Evolutionary conservation across 1,140 invertebrate genomes (phyloP).

Genomic region (Vanessa atalanta): DNA sequence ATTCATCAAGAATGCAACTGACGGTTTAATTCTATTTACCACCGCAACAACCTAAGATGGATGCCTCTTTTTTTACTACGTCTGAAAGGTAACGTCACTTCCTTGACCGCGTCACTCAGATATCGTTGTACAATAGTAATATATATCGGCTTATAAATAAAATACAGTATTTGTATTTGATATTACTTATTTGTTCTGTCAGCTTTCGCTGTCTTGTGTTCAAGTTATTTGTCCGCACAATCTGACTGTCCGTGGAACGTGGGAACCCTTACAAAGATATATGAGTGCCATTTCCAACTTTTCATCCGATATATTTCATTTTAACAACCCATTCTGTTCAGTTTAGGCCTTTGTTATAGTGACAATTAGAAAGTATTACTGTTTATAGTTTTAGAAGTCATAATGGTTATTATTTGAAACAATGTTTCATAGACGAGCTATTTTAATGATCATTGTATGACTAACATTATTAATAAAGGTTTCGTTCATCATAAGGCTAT

Average conservation of each 20-base stretch:
- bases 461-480: no score
- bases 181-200: not conserved
- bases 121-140: no score
- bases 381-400: slow-evolving; percentile 1
- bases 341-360: slow-evolving; percentile 9
- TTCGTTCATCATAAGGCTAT: no score
- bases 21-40: no score
- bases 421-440: not conserved
- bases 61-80: no score
- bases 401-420: slow-evolving; percentile 9
- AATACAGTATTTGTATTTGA: not conserved
- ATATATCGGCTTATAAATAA: no score
- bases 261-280: slow-evolving; percentile 17
- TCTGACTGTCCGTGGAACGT: slow-evolving; percentile 12
- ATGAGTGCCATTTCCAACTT: slow-evolving; percentile 22
- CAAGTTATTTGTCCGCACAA: slow-evolving; percentile 15
- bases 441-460: no score
- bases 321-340: slow-evolving; percentile 20
- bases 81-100: no score
- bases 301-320: slow-evolving; percentile 28
- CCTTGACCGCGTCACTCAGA: no score
- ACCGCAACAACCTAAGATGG: no score
- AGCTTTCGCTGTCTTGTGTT: slow-evolving; percentile 5
- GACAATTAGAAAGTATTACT: slow-evolving; percentile 11
- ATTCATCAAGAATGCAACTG: no score